These are phyloP conservation scores for Myopa tessellatipennis DNA, from an alignment of 2,888 invertebrate genomes.

Conservation along the genomic window DNA sequence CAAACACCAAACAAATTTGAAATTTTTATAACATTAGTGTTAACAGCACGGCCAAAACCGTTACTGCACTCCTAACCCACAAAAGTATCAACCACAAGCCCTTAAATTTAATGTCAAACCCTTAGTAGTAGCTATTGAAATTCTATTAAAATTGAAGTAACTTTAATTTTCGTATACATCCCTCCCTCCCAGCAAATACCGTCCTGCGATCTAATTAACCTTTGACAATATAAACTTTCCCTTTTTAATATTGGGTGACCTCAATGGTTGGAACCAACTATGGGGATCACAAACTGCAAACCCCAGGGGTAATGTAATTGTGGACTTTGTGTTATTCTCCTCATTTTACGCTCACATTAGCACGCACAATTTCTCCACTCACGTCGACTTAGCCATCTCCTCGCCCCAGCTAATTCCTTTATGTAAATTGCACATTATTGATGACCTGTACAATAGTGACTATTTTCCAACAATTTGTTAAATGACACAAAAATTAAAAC, in stretches of 20 bases:
- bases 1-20: background rate
- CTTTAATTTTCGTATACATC: conserved; percentile 39
- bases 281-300: conserved; percentile 32
- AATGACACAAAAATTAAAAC: background rate
- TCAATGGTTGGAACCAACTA: conserved; percentile 29
- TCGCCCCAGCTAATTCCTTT: conserved; percentile 15
- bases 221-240: conserved; percentile 8
- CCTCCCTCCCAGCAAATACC: conserved; percentile 11
- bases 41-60: background rate
- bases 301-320: conserved; percentile 17
- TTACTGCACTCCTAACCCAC: background rate
- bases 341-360: too few relatives aligned
- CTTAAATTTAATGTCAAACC: background rate
- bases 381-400: conserved; percentile 44
- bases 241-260: conserved; percentile 26
- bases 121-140: conserved; percentile 35
- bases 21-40: background rate
- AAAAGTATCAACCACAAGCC: background rate
- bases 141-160: conserved; percentile 41
- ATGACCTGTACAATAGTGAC: conserved; percentile 34
- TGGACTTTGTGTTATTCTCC: conserved; percentile 30
- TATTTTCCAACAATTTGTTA: conserved; percentile 26
- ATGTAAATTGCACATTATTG: background rate
- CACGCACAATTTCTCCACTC: conserved; percentile 43
- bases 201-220: background rate